A percentile compares a stretch with the other conserved stretches of the same genome.
phyloP scores from a whole-genome alignment of 1,140 invertebrate genomes.

The Prorops nasuta region DNA sequence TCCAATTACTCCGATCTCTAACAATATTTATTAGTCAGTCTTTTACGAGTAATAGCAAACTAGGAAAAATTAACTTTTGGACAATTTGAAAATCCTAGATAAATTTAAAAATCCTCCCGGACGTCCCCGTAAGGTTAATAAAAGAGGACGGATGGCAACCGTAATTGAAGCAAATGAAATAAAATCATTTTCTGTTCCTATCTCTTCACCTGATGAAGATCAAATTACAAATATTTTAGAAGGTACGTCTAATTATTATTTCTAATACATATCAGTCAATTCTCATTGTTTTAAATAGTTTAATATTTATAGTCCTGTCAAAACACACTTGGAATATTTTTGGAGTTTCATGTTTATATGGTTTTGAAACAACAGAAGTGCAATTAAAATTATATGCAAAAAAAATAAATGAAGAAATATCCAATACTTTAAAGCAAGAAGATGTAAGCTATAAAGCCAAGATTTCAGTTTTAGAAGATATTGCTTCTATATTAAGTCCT shows the following conservation, averaged over 20 bases:
- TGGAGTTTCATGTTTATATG: conserved; percentile 38
- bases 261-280: conserved; percentile 1
- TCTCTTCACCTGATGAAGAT: neutral
- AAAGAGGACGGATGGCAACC: no score
- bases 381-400: conserved; percentile 42
- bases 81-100: no score
- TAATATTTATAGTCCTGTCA: neutral
- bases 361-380: conserved; percentile 29
- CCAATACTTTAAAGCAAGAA: conserved; percentile 31
- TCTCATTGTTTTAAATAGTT: neutral
- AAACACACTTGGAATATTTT: conserved; percentile 42
- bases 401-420: conserved; percentile 42
- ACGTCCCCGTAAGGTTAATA: no score
- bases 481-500: conserved; percentile 11
- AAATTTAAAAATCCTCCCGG: no score
- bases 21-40: no score
- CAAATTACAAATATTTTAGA: conserved; percentile 4
- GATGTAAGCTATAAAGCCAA: conserved; percentile 35
- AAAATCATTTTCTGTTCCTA: neutral
- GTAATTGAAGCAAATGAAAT: neutral
- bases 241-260: conserved; percentile 8
- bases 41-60: no score
- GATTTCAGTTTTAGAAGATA: conserved; percentile 26
- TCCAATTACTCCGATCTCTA: no score
- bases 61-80: no score